Percentiles rank a stretch among this genome's conserved stretches.
phyloP scores from a whole-genome alignment of 2,113 vertebrate species.

The Malurus alboscapulatus region DNA sequence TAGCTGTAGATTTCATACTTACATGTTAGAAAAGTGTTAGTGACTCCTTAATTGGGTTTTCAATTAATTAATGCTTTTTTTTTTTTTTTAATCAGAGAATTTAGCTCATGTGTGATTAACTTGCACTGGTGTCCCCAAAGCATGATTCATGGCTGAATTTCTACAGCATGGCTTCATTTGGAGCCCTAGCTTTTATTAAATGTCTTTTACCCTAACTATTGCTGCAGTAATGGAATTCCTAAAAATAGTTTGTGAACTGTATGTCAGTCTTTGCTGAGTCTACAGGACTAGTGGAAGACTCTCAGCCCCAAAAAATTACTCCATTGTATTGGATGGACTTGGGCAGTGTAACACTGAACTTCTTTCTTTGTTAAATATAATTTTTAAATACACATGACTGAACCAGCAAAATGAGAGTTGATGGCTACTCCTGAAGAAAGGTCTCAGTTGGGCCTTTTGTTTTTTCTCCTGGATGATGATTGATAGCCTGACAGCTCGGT shows the following conservation, averaged over 20 bases:
- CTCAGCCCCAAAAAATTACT: background rate
- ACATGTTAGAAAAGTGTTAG: background rate
- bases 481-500: background rate
- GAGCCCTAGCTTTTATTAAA: background rate
- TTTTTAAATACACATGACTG: background rate
- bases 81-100: background rate
- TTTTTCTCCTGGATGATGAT: background rate
- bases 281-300: background rate
- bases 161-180: background rate
- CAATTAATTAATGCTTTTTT: background rate
- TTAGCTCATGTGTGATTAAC: background rate
- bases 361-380: background rate
- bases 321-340: background rate
- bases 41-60: background rate
- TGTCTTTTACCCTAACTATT: background rate
- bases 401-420: background rate
- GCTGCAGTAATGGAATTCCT: background rate
- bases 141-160: background rate
- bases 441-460: background rate
- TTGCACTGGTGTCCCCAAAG: background rate
- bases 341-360: background rate
- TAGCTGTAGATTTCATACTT: background rate
- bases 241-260: background rate
- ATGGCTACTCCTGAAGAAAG: background rate
- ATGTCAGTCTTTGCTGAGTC: background rate